A percentile compares a stretch with the other conserved stretches of the same genome.
phyloP scores from a whole-genome alignment of 2,113 vertebrate genomes.

The Neodontobutis hainanensis region DNA sequence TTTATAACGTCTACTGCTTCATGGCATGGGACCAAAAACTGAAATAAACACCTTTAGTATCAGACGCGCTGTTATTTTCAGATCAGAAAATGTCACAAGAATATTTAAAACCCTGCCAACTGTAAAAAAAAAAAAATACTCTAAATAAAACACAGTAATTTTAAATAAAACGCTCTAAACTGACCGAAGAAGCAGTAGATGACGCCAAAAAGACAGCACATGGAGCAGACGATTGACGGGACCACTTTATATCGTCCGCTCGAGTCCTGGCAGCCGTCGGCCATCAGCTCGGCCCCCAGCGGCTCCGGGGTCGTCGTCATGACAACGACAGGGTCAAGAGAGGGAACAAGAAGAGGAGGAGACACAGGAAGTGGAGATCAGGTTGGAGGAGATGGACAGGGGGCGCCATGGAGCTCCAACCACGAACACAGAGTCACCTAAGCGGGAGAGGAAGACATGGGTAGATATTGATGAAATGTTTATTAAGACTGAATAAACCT shows the following conservation, averaged over 20 bases:
- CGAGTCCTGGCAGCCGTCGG: conserved; percentile 82
- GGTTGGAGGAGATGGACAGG: conserved; percentile 38
- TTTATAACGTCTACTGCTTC: no score
- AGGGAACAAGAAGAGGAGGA: conserved; percentile 11
- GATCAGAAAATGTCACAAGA: no score
- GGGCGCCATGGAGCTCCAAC: conserved; percentile 61
- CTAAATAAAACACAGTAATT: no score
- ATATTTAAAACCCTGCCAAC: no score
- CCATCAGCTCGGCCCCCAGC: conserved; percentile 82
- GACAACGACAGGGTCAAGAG: conserved; percentile 24
- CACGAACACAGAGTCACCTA: conserved; percentile 69
- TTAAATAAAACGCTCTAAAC: conserved; percentile 32
- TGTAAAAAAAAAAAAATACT: no score
- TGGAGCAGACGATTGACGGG: conserved; percentile 93
- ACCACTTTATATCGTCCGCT: conserved; percentile 90
- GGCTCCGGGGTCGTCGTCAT: conserved; percentile 91
- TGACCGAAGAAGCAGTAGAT: conserved; percentile 99
- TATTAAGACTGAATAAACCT: no score
- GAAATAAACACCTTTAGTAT: no score
- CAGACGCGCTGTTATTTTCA: no score
- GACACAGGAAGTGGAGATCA: conserved; percentile 32
- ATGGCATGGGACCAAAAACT: no score
- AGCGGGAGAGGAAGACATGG: not conserved
- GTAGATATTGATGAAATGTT: no score
- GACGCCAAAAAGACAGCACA: conserved; percentile 98